Base-by-base conservation (phyloP, 2,113 vertebrate species). In the Laterallus jamaicensis region DNA sequence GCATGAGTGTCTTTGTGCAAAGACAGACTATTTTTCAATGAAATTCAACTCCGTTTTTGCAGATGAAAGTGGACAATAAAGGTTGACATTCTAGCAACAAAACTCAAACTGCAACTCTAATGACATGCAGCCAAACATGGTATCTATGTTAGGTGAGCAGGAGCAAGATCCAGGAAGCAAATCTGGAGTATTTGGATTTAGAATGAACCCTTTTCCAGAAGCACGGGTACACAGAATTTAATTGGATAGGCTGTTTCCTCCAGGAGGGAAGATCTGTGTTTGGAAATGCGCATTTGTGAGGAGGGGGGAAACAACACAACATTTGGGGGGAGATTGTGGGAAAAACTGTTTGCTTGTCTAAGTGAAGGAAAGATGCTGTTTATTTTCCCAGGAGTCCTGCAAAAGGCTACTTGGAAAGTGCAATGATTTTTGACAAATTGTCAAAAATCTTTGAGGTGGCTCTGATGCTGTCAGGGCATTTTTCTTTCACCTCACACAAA, bases 371-470 rank as follows among this genome's bases (percentile, higher is more conserved):
- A 94, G 89, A 94, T 95, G 67, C 86, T 97, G 79, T 87, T 96
- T 96, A 80, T 91, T 96, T 94, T 96, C 96, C 88, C 59, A 59
- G 91, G 91, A 92, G 93, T 87, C 78, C 93, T 95, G 95, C 74
- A 84, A 89, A 95, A 86, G 75, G 83, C 92, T 95, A 3, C 88
- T 96, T 95, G 84, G 92, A 95, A 97, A 97, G 77, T 75, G 86
- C 91, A 96, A 62, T 92, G 82, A 85, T 95, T 97, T 97, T 95
- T 97, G 97, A 97, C 95, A 97, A 97, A 98, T 97, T 95, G 76
- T 87, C 79, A 73, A 89, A 47, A 82, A 82, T 96, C 92, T 84
- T 96, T 89, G 77, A 96, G 97, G 62, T 94, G 86, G 62, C 52
- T 80, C 40, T 12, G 88, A 86, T 91, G 88, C 89, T 96, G 17